Evolutionary conservation across 2,888 invertebrate species (phyloP), one percentile per base, ranked within the genome.

Genomic region (Apodemia mormo): DNA sequence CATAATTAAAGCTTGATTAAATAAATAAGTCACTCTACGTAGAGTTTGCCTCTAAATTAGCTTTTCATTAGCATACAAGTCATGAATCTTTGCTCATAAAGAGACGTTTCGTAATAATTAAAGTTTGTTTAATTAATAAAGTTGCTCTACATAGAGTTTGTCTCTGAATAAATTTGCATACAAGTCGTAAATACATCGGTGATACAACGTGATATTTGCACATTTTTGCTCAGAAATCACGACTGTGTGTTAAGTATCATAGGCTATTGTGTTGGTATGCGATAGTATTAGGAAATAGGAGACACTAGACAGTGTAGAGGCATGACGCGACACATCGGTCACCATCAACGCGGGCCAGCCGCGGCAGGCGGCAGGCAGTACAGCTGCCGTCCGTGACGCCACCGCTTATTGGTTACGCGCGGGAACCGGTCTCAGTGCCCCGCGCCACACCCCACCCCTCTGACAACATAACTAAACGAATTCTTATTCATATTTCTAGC

Each of bases 401-500:
- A 81, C 78, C 82, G 82, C 82, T 81, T 77, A 92, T 91, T 91
- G 92, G 92, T 83, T 85, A 85, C 76, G 73, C 76, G 45, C 81
- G 77, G 85, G 83, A 90, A 90, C 91, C 91, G 90, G 90, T 90
- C 87, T 58, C 45, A 79, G 33, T 77, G 73, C 80, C 82, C 82
- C 84, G 78, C 83, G 84, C 78, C 78, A 74, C 78, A 74, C 75
- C 79, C 76, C 73, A 76, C 82, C 81, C 78, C 75, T 78, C 81
- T 84, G 82, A 85, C 89, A 89, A 91, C 90, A 91, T 90, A 89
- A 89, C 86, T 87, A 90, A 85, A 85, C 84, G 83, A 84, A 93
- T 92, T 92, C 92, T 91, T 92, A 92, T 92, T 92, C 92, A 92
- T 90, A 86, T 85, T 84, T 83, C 82, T 87, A 84, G 88, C 84